Evolutionary conservation across 2,113 vertebrate species (phyloP).

Genomic region (Melanerpes formicivorus): DNA sequence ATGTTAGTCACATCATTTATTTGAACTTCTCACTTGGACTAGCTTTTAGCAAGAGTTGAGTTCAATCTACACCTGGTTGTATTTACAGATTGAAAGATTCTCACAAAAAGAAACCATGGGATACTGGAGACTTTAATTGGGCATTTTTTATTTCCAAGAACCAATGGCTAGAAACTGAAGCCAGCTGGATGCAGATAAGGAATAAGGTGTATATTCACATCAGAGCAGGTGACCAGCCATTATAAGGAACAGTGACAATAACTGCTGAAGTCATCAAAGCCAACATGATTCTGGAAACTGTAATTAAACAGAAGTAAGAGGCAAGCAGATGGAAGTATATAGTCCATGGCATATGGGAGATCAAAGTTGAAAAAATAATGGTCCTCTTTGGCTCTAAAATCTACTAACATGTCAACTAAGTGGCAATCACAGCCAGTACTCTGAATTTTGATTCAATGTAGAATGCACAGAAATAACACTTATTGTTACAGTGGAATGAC

Average conservation of each 20-base stretch:
- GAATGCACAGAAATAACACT: neutral
- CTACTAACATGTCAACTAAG: neutral
- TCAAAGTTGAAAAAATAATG: neutral
- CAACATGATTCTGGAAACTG: neutral
- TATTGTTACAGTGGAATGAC: neutral
- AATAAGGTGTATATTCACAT: neutral
- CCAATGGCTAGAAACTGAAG: neutral
- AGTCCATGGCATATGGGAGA: accelerated
- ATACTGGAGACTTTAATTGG: neutral
- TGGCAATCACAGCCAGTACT: neutral
- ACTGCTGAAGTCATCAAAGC: neutral
- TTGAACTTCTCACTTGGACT: neutral
- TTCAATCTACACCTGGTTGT: neutral
- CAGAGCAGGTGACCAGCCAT: neutral
- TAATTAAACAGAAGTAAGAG: neutral
- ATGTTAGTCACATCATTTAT: neutral
- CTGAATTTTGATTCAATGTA: neutral
- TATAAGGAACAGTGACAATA: neutral
- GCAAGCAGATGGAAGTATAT: neutral
- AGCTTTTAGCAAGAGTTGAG: neutral
- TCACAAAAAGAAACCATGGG: neutral
- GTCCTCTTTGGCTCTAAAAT: neutral
- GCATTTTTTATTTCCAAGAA: neutral
- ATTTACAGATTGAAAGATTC: neutral
- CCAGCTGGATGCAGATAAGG: neutral